Evolutionary conservation across 2,797 vertebrate species (phyloP).

Genomic region (Sciaenops ocellatus): DNA sequence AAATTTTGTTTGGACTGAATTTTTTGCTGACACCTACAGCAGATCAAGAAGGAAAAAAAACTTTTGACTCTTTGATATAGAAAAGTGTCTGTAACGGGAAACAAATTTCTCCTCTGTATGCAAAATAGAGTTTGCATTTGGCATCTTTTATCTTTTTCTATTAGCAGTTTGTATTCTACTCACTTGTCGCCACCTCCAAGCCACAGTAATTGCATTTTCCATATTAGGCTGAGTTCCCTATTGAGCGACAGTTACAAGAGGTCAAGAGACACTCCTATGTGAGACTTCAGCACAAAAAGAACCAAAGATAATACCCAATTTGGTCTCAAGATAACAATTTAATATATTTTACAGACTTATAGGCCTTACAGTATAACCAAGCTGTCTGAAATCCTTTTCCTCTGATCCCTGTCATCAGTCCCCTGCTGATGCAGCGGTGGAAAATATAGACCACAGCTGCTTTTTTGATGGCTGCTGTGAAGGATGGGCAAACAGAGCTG

Average conservation of each 20-base stretch:
- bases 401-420: conserved; percentile 59
- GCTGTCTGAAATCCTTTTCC: conserved; percentile 51
- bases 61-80: too few species aligned
- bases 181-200: conserved; percentile 25
- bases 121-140: conserved; percentile 14
- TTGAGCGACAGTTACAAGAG: conserved; percentile 35
- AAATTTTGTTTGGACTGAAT: not conserved
- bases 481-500: conserved; percentile 56
- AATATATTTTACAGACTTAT: conserved; percentile 59
- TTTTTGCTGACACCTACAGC: conserved; percentile 3
- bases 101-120: conserved; percentile 1
- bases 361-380: conserved; percentile 65
- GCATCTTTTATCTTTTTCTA: conserved; percentile 27
- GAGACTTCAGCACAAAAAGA: conserved; percentile 37
- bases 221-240: conserved; percentile 45
- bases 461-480: conserved; percentile 64
- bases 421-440: conserved; percentile 49
- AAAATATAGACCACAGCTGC: conserved; percentile 70
- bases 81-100: not conserved
- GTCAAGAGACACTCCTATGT: conserved; percentile 58
- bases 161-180: conserved; percentile 29
- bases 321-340: conserved; percentile 61
- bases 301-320: conserved; percentile 45
- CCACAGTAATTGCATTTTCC: conserved; percentile 54
- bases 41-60: too few species aligned